phyloP scores from a whole-genome alignment of 1,140 invertebrate genomes.

The Ips typographus region DNA sequence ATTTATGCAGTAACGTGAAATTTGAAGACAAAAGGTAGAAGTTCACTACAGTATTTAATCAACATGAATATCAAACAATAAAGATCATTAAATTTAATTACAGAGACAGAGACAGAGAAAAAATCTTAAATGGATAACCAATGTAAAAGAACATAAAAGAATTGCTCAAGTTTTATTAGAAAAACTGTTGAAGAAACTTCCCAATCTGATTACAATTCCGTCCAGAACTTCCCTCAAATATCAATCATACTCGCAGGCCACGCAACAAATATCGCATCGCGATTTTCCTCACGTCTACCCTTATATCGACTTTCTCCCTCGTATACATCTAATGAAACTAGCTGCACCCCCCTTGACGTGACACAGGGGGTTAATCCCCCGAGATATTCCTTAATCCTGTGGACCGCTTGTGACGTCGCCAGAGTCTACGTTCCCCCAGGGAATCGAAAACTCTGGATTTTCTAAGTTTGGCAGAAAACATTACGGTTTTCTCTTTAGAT shows the following conservation, averaged over 20 bases:
- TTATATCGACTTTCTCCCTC: conserved; percentile 24
- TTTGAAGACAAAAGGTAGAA: no score
- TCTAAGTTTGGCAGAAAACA: not conserved
- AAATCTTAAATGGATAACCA: no score
- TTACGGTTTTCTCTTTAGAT: no score
- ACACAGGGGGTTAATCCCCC: conserved; percentile 26
- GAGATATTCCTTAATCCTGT: conserved; percentile 25
- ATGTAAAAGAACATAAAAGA: no score
- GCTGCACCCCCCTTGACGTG: conserved; percentile 5
- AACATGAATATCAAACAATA: no score
- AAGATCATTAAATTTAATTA: no score
- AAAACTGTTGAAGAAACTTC: no score
- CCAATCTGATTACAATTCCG: no score
- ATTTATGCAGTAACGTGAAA: no score
- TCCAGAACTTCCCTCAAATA: not conserved
- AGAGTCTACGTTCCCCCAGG: not conserved
- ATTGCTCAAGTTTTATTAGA: no score
- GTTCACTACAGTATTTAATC: no score
- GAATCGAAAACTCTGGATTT: conserved; percentile 1
- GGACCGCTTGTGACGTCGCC: conserved; percentile 20
- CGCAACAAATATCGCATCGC: conserved; percentile 17
- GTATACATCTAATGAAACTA: conserved; percentile 18
- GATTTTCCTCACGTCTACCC: conserved; percentile 24
- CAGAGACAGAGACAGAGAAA: no score
- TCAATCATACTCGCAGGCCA: conserved; percentile 10